Conservation (phyloP, 2,888 invertebrate genomes). For the Microctonus aethiopoides region DNA sequence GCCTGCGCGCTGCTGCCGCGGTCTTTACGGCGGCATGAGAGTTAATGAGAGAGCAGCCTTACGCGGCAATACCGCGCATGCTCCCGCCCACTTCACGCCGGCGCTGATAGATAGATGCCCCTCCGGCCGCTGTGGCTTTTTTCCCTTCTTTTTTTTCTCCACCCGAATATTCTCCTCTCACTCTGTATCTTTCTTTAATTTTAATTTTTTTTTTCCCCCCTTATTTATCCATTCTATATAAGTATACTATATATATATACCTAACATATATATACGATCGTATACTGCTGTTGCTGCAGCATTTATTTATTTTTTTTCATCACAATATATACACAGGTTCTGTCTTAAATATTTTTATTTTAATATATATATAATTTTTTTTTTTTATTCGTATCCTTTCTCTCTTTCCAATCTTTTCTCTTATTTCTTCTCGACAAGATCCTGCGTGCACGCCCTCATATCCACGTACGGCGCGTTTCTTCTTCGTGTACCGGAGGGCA, state of each 20-base stretch:
- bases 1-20: constrained; percentile 67
- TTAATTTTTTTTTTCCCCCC: not conserved
- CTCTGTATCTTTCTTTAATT: not conserved
- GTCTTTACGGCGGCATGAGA: constrained; percentile 70
- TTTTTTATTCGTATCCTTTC: constrained; percentile 18
- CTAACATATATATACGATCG: no score
- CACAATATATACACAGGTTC: not conserved
- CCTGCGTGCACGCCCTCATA: constrained; percentile 20
- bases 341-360: not conserved
- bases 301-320: constrained; percentile 3
- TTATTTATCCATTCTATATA: no score
- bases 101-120: constrained; percentile 68
- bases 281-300: constrained; percentile 11
- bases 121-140: constrained; percentile 52
- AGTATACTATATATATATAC: not conserved
- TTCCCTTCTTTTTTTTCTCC: constrained; percentile 17
- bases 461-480: constrained; percentile 25
- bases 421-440: constrained; percentile 12
- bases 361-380: constrained; percentile 3
- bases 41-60: constrained; percentile 67
- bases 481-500: constrained; percentile 58
- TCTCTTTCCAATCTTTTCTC: constrained; percentile 19
- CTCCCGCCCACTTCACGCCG: constrained; percentile 68
- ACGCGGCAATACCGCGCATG: constrained; percentile 65
- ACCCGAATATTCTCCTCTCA: constrained; percentile 15